Conservation (phyloP, 1,140 invertebrate species). For the Ceratina calcarata region DNA sequence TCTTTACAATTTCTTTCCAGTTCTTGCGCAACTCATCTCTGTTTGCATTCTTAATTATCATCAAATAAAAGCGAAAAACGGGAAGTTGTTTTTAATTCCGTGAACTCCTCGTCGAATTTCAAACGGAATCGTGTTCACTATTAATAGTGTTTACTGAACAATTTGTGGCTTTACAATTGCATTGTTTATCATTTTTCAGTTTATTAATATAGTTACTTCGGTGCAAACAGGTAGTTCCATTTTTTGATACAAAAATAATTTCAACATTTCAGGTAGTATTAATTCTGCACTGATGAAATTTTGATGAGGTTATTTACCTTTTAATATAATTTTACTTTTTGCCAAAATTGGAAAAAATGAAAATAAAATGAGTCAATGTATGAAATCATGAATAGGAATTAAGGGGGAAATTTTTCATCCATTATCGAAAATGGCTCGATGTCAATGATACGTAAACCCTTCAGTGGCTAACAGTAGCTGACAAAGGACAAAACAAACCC, state of each 20-base stretch:
- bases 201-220: no score
- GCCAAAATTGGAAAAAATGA: no score
- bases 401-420: no score
- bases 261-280: no score
- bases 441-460: conserved; percentile 32
- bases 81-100: not conserved
- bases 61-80: not conserved
- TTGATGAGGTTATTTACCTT: no score
- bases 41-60: conserved; percentile 17
- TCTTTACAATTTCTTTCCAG: not conserved
- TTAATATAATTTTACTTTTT: no score
- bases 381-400: no score
- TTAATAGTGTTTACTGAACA: not conserved
- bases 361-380: no score
- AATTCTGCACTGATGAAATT: no score
- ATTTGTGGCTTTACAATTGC: not conserved
- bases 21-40: not conserved
- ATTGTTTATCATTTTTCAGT: not conserved
- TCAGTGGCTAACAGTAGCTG: conserved; percentile 38
- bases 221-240: no score
- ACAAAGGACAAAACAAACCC: conserved; percentile 63
- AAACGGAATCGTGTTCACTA: not conserved
- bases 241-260: no score
- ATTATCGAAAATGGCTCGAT: conserved; percentile 1
- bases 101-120: not conserved